phyloP scores from a whole-genome alignment of 2,888 invertebrate genomes.

The Ptychoptera albimana region DNA sequence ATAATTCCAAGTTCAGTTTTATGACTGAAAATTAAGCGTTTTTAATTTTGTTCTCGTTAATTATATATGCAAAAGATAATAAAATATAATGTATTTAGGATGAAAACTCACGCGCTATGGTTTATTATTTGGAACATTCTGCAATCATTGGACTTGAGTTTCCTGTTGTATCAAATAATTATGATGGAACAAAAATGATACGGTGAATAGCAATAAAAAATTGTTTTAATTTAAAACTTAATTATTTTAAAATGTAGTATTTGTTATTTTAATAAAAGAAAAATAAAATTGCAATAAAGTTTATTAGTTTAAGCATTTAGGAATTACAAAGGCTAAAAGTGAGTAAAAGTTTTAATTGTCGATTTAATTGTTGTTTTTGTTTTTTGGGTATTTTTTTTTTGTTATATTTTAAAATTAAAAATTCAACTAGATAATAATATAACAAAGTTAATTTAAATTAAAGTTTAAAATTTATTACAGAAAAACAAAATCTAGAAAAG shows the following conservation, averaged over 20 bases:
- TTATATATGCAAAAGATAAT: no score
- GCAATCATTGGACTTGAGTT: constrained; percentile 46
- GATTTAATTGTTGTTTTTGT: no score
- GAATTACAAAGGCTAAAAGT: constrained; percentile 4
- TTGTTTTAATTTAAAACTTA: constrained; percentile 3
- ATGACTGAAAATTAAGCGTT: no score
- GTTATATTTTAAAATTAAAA: no score
- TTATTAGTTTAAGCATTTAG: constrained; percentile 22
- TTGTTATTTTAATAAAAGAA: constrained; percentile 4
- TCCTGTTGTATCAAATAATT: constrained; percentile 18
- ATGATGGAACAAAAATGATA: constrained; percentile 22
- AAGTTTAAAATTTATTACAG: no score
- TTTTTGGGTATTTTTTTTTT: no score
- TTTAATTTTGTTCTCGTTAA: no score
- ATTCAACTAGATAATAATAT: no score
- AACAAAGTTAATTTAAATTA: no score
- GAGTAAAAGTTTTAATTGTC: no score
- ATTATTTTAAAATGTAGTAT: constrained; percentile 1
- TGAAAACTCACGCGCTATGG: constrained; percentile 60
- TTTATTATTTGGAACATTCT: constrained; percentile 65
- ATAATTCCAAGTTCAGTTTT: no score
- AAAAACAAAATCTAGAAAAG: no score
- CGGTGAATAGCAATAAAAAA: constrained; percentile 20
- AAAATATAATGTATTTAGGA: constrained; percentile 31
- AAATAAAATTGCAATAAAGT: constrained; percentile 16